phyloP scores from a whole-genome alignment of 23 tunicate genomes.

The Oikopleura vanhoeffeni region DNA sequence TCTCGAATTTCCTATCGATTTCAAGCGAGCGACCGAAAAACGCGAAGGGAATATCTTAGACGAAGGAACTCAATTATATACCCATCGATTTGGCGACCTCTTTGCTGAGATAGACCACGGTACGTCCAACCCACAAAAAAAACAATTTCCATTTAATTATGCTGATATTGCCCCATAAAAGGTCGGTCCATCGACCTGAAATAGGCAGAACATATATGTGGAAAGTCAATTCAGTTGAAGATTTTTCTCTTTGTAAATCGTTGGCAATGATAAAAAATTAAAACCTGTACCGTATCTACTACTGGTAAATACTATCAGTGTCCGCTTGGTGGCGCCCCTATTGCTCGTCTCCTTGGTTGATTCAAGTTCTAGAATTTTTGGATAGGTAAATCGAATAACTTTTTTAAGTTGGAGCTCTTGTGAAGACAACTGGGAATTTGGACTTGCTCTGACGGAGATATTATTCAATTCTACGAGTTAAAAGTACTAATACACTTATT shows the following conservation, averaged over 20 bases:
- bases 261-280: too few relatives aligned
- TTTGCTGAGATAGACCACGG: not conserved
- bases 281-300: too few relatives aligned
- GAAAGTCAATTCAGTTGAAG: not conserved
- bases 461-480: too few relatives aligned
- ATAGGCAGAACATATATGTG: not conserved
- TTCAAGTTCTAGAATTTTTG: too few relatives aligned
- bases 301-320: too few relatives aligned
- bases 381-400: too few relatives aligned
- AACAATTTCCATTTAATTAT: not conserved
- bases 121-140: not conserved
- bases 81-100: not conserved
- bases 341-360: too few relatives aligned
- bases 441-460: too few relatives aligned
- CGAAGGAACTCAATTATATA: not conserved
- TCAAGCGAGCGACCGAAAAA: not conserved
- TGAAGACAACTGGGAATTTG: too few relatives aligned
- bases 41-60: not conserved
- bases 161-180: not conserved
- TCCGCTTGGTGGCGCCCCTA: too few relatives aligned
- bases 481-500: not conserved
- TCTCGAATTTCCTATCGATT: constrained; percentile 5
- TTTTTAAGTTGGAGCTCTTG: too few relatives aligned
- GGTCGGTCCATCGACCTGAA: not conserved
- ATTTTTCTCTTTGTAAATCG: not conserved